Evolutionary conservation across 2,888 invertebrate genomes (phyloP), one percentile per base, ranked within the genome.

Genomic region (Tethea ocularis): DNA sequence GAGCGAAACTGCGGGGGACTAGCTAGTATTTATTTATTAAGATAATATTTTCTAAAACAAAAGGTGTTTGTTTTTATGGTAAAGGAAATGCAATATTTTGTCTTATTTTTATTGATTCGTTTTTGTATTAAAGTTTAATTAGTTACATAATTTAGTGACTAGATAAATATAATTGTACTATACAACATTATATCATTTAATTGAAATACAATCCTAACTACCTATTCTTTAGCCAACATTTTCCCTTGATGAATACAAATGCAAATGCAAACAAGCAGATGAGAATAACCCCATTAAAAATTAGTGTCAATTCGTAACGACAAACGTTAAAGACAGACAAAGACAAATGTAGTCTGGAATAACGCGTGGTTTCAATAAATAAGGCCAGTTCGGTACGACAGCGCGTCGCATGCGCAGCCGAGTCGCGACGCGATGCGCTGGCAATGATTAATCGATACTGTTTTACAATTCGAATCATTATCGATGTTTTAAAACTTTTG

Each of bases 301-400:
- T 75, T 68, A 51, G 66, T 67, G 63, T 61, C 66, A 71, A 78
- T 67, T 20, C 46, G 46, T 46, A 46, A 46, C 17, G 46, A 20
- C 46, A 60, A 63, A 58, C 55, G 41, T 59, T 55, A 68, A 71
- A 62, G 64, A 60, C 62, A 67, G 68, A 71, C 68, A 69, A 70
- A 69, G 78, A 80, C 72, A 78, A 78, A 81, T 78, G 78, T 74
- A 78, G 70, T 69, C 59, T 52, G 23, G 69, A 73, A 77, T 77
- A 78, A 80, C 66, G 69, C 66, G 77, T 79, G 62, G 69, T 59
- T 52, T 57, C 66, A 60, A 78, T 80, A 80, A 80, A 81, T 80
- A 74, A 80, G 72, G 62, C 72, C 71, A 73, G 76, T 75, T 75
- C 67, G 65, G 52, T 68, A 64, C 66, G 69, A 73, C 66, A 74